Evolutionary conservation across 1,140 invertebrate species (phyloP).

Genomic region (Drosophila sulfurigaster): DNA sequence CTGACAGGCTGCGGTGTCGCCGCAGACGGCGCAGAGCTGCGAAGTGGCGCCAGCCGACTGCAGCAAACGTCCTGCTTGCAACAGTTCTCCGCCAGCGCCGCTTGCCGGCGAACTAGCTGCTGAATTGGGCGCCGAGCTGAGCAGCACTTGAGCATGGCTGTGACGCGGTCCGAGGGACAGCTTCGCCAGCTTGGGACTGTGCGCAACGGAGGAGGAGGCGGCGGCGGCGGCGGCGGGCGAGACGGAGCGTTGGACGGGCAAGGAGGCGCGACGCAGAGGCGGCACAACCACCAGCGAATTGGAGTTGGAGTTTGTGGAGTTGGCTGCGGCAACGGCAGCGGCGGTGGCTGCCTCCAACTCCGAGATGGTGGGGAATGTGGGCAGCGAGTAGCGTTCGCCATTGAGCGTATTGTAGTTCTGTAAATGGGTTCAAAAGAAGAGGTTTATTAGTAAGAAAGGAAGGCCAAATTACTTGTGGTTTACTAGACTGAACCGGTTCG

Average conservation of each 20-base stretch:
- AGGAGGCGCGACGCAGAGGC: constrained; percentile 89
- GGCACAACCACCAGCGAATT: constrained; percentile 75
- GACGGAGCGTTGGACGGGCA: constrained; percentile 91
- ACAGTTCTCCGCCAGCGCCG: constrained; percentile 57
- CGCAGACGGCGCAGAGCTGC: constrained; percentile 98
- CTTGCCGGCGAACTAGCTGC: constrained; percentile 88
- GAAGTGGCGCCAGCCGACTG: constrained; percentile 86
- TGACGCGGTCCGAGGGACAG: constrained; percentile 85
- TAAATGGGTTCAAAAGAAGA: not conserved
- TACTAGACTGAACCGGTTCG: no score
- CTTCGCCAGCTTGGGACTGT: constrained; percentile 88
- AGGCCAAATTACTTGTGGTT: no score
- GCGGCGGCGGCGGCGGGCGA: constrained; percentile 87
- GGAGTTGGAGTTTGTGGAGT: constrained; percentile 52
- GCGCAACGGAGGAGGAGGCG: constrained; percentile 86
- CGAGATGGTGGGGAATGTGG: constrained; percentile 87
- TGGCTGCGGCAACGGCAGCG: constrained; percentile 37
- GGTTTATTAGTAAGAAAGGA: not conserved
- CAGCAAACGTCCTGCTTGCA: constrained; percentile 80
- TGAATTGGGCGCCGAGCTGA: constrained; percentile 88
- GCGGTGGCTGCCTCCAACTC: constrained; percentile 87
- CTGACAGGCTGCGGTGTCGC: constrained; percentile 98
- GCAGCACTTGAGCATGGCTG: constrained; percentile 49
- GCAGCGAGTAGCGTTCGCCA: constrained; percentile 87
- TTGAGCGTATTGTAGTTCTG: constrained; percentile 68